Percentiles rank a stretch among this genome's conserved stretches.
Evolutionary conservation across 2,888 invertebrate species (phyloP).

Genomic region (Muscina levida): DNA sequence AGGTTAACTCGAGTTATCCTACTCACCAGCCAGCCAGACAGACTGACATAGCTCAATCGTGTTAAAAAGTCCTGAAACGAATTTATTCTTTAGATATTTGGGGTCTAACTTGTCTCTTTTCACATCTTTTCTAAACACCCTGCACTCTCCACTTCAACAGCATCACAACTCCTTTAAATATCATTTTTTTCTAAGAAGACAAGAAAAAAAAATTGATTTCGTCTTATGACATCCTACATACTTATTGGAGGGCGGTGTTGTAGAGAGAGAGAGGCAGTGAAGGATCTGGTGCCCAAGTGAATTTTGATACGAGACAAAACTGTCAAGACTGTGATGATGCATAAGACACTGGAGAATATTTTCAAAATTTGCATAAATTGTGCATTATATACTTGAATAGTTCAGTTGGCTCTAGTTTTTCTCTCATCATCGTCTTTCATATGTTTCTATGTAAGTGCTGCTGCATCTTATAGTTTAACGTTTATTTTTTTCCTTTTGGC

Average conservation of each 20-base stretch:
- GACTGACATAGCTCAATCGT: too few species aligned
- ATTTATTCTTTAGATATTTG: too few species aligned
- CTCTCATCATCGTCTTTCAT: neutral
- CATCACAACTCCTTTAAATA: constrained; percentile 2
- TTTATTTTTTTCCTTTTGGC: neutral
- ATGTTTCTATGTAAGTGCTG: too few species aligned
- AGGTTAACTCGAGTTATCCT: too few species aligned
- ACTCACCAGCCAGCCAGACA: too few species aligned
- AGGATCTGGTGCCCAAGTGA: constrained; percentile 18
- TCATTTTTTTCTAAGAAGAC: neutral
- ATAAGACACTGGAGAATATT: constrained; percentile 36
- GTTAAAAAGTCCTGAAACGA: too few species aligned
- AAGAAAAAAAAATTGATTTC: constrained; percentile 57
- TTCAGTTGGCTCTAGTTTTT: constrained; percentile 32
- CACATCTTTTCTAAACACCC: neutral
- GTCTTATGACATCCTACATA: constrained; percentile 23
- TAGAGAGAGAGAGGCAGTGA: neutral
- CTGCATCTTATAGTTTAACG: too few species aligned
- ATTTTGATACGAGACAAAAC: constrained; percentile 35
- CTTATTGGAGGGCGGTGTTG: neutral
- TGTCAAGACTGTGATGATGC: constrained; percentile 48
- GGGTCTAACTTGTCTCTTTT: too few species aligned
- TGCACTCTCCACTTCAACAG: neutral
- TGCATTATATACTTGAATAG: constrained; percentile 64
- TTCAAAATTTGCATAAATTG: constrained; percentile 63